Percentiles rank a stretch among this genome's conserved stretches.
phyloP scores from a whole-genome alignment of 2,113 vertebrate genomes.

The Fulica atra region DNA sequence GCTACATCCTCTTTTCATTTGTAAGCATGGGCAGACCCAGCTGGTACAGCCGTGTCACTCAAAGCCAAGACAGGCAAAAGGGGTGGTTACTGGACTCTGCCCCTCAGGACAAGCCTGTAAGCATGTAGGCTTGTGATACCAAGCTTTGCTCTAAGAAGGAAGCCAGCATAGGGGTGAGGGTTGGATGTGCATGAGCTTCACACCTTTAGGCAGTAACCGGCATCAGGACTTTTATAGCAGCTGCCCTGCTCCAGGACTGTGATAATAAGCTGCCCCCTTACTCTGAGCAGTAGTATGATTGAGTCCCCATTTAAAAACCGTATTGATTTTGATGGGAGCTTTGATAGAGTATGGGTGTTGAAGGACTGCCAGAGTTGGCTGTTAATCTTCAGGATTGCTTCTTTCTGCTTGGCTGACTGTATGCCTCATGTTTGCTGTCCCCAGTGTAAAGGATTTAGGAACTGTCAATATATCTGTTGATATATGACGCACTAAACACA shows the following conservation, averaged over 20 bases:
- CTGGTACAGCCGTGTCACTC: background rate
- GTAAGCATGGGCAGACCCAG: background rate
- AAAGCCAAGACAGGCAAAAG: background rate
- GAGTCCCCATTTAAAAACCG: background rate
- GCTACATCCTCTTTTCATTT: background rate
- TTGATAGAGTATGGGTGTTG: slow-evolving; percentile 13
- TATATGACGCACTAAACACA: background rate
- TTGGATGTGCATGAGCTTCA: background rate
- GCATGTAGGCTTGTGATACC: background rate
- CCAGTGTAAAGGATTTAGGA: slow-evolving; percentile 45
- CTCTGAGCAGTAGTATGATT: background rate
- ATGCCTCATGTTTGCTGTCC: background rate
- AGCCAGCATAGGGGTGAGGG: background rate
- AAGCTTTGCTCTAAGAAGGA: background rate
- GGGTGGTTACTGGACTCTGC: background rate
- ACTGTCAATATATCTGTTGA: slow-evolving; percentile 15
- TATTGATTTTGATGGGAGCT: slow-evolving; percentile 48
- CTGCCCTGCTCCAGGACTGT: background rate
- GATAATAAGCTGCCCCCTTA: background rate
- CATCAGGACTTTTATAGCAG: background rate
- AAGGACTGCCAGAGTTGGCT: slow-evolving; percentile 18
- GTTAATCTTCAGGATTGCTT: slow-evolving; percentile 55
- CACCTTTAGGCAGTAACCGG: background rate
- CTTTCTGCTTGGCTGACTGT: slow-evolving; percentile 37
- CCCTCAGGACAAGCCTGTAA: background rate